Conservation (phyloP, 1,140 invertebrate species). For the Littorina saxatilis region DNA sequence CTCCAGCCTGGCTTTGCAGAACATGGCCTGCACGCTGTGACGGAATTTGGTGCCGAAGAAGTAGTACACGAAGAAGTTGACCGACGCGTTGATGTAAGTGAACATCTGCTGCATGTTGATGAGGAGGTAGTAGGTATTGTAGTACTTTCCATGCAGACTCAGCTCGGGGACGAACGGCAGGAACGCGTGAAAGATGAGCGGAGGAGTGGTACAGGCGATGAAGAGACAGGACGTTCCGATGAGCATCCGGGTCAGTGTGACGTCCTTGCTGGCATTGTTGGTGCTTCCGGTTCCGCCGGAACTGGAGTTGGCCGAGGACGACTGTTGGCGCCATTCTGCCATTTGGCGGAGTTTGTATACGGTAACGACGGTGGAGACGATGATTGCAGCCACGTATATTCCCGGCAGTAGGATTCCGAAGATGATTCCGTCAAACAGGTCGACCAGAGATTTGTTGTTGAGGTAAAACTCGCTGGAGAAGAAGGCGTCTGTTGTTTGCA, state of each 20-base stretch:
- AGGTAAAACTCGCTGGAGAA: slow-evolving; percentile 25
- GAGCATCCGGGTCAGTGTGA: slow-evolving; percentile 31
- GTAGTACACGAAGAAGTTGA: slow-evolving; percentile 34
- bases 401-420: slow-evolving; percentile 33
- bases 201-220: slow-evolving; percentile 25
- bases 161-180: slow-evolving; percentile 22
- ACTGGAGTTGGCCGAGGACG: background rate
- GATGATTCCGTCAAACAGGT: slow-evolving; percentile 26
- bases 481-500: background rate
- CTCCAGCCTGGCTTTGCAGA: background rate
- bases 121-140: slow-evolving; percentile 30
- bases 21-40: background rate
- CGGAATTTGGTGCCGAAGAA: slow-evolving; percentile 23
- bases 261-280: background rate
- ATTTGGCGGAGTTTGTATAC: slow-evolving; percentile 22
- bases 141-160: slow-evolving; percentile 25
- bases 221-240: slow-evolving; percentile 29
- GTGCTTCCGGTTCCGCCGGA: background rate
- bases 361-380: slow-evolving; percentile 24
- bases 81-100: slow-evolving; percentile 26
- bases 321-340: slow-evolving; percentile 33
- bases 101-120: slow-evolving; percentile 27
- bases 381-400: slow-evolving; percentile 12
- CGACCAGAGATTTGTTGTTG: slow-evolving; percentile 8
- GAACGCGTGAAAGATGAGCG: slow-evolving; percentile 8